Base-by-base conservation (phyloP, 2,113 vertebrate species). In the Ramphastos sulfuratus region DNA sequence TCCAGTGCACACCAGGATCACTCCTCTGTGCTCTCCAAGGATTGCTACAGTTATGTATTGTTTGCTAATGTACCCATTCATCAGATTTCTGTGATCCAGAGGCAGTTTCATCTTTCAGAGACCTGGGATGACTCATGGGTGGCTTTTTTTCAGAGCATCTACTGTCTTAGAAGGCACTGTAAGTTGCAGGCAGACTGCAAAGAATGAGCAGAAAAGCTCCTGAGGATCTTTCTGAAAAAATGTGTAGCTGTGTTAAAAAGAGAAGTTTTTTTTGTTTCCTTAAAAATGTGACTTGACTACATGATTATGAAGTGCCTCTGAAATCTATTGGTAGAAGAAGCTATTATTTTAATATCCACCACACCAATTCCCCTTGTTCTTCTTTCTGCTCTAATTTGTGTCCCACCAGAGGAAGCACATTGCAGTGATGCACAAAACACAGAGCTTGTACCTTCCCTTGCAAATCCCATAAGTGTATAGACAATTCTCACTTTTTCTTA, bases 1-100 rank as follows among this genome's bases (percentile, higher is more conserved):
- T 3, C 4, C 5, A 12, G 20, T 10, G 39, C 15, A 10, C 37
- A 16, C 13, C 0, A 0, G 13, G 33, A 67, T 30, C 11, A 2
- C 37, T 86, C 16, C 33, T 35, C 37, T 82, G 37, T 44, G 59
- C 58, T 89, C 20, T 31, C 6, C 1, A 0, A 0, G 7, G 46
- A n/a, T 39, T 39, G 42, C 72, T 70, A 1, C 3, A 3, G 52
- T 79, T 33, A 3, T 1, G 23, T 56, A 42, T 8, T 55, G 48
- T 90, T 85, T 80, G 79, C 75, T 42, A 10, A 59, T 4, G 2
- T 15, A 65, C 63, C 42, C 63, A 4, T 72, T 81, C 28, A 25
- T 64, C 50, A 82, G 72, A 27, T 10, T 77, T 55, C 27, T 54
- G 8, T 28, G 67, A 8, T 64, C 52, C 15, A 35, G 56, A 77